Percentiles rank a stretch among this genome's conserved stretches.
Conservation (phyloP, 2,797 vertebrate genomes). For the Anabacerthia variegaticeps region DNA sequence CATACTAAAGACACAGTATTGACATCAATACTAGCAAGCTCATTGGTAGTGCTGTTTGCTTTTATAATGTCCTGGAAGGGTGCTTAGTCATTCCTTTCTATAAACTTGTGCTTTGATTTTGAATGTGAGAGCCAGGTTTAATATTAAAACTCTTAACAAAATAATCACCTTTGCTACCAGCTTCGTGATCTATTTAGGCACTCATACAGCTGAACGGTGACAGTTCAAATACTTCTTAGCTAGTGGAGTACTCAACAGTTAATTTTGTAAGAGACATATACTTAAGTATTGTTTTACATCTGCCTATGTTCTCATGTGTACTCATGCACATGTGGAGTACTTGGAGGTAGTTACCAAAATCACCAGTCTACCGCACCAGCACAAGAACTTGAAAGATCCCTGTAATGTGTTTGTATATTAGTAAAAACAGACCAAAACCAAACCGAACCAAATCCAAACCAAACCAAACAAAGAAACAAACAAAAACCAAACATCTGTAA, state of each 20-base stretch:
- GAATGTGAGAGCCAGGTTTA: background rate
- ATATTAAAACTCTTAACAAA: background rate
- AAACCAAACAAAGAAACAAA: background rate
- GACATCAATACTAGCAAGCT: background rate
- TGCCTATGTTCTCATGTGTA: background rate
- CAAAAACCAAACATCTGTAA: background rate
- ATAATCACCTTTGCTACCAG: background rate
- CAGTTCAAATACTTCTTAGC: background rate
- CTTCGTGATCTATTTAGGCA: background rate
- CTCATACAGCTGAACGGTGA: background rate
- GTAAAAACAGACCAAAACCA: background rate
- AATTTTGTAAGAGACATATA: background rate
- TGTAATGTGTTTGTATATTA: background rate
- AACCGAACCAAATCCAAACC: background rate
- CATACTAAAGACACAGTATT: background rate
- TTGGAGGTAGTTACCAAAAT: background rate
- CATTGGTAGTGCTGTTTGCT: background rate
- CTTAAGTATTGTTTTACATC: background rate
- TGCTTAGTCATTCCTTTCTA: background rate
- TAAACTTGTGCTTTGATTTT: background rate
- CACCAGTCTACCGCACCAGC: background rate
- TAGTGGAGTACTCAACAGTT: background rate
- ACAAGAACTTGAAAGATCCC: background rate
- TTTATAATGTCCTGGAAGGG: background rate
- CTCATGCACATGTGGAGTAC: background rate